Percentiles rank a stretch among this genome's conserved stretches.
Evolutionary conservation across 2,113 vertebrate genomes (phyloP).

Genomic region (Notarius quadriscutis): DNA sequence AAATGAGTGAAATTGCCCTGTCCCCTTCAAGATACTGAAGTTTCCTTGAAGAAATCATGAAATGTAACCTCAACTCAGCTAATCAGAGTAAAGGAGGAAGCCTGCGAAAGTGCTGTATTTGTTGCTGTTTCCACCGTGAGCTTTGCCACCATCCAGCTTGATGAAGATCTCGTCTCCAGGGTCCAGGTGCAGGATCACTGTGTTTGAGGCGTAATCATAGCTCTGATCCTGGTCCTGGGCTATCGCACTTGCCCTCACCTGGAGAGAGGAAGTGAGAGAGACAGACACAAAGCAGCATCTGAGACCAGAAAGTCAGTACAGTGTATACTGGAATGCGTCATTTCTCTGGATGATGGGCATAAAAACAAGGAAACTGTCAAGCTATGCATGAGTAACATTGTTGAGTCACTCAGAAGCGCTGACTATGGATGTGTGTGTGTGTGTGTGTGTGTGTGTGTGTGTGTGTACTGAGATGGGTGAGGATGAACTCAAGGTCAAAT

Average conservation of each 20-base stretch:
- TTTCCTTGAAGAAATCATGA: slow-evolving; percentile 9
- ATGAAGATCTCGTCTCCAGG: slow-evolving; percentile 94
- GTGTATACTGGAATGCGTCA: neutral
- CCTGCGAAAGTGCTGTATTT: slow-evolving; percentile 98
- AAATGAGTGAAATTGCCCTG: neutral
- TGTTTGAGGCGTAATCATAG: slow-evolving; percentile 98
- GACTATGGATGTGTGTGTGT: neutral
- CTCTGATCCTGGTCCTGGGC: slow-evolving; percentile 97
- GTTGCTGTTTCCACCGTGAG: slow-evolving; percentile 97
- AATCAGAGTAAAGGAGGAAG: slow-evolving; percentile 96
- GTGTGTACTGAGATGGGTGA: neutral
- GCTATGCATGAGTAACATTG: slow-evolving; percentile 6
- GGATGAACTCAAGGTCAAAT: neutral
- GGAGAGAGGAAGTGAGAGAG: slow-evolving; percentile 34
- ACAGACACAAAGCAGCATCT: neutral
- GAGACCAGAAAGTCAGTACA: slow-evolving; percentile 8
- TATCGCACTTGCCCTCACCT: slow-evolving; percentile 96
- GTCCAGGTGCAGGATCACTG: slow-evolving; percentile 94
- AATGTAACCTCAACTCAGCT: slow-evolving; percentile 58
- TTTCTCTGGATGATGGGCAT: neutral
- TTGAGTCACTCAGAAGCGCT: slow-evolving; percentile 1
- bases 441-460: no score
- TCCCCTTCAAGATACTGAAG: neutral
- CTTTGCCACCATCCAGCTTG: slow-evolving; percentile 95
- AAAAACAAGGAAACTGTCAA: no score